A percentile compares a stretch with the other conserved stretches of the same genome.
Evolutionary conservation across 2,888 invertebrate species (phyloP).

Genomic region (Tetragonula carbonaria): DNA sequence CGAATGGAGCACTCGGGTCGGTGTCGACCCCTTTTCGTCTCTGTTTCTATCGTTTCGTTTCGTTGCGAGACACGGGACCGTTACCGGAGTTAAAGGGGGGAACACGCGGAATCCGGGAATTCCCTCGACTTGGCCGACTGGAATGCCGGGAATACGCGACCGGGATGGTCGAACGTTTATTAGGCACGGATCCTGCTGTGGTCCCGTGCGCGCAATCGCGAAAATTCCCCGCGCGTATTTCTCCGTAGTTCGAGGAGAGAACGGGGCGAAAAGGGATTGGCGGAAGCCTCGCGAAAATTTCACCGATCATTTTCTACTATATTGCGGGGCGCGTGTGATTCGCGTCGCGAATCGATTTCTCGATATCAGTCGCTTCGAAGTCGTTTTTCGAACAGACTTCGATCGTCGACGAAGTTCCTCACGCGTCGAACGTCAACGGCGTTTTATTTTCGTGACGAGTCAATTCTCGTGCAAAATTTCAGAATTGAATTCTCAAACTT

Average conservation of each 20-base stretch:
- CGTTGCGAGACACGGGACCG: conserved; percentile 38
- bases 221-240: conserved; percentile 37
- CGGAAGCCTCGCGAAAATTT: conserved; percentile 47
- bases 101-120: conserved; percentile 64
- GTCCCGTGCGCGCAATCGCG: conserved; percentile 14
- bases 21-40: background rate
- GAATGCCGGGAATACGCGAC: conserved; percentile 59
- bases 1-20: background rate
- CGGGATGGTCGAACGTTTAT: conserved; percentile 69
- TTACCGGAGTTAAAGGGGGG: conserved; percentile 28
- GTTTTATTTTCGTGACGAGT: too few species aligned
- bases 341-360: conserved; percentile 18
- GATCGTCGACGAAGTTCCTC: too few species aligned
- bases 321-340: background rate
- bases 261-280: background rate
- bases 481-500: too few species aligned
- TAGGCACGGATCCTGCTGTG: conserved; percentile 44
- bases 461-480: too few species aligned
- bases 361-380: conserved; percentile 53
- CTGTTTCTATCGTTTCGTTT: conserved; percentile 18
- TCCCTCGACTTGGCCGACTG: conserved; percentile 42
- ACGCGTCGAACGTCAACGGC: too few species aligned
- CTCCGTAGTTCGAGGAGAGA: background rate
- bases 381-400: conserved; percentile 11
- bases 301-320: conserved; percentile 51